These are phyloP conservation scores for Amphipyra berbera DNA, from an alignment of 2,888 invertebrate genomes.

Conservation along the genomic window DNA sequence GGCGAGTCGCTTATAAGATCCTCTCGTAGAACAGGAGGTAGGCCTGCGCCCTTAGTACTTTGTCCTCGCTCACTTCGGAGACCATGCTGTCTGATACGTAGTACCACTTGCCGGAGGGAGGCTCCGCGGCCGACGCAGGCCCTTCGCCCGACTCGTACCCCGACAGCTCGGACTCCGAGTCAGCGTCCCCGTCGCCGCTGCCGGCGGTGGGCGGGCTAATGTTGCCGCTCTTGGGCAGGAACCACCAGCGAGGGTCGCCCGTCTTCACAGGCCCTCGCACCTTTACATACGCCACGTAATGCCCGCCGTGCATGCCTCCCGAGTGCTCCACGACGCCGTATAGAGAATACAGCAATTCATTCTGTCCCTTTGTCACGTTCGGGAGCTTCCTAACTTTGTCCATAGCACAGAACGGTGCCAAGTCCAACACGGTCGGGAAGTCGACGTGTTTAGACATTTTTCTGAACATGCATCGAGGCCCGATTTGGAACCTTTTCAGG, in stretches of 20 bases:
- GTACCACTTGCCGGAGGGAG: constrained; percentile 96
- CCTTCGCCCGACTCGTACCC: constrained; percentile 89
- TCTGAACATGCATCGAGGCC: constrained; percentile 92
- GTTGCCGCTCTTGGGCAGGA: constrained; percentile 91
- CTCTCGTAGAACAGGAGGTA: constrained; percentile 99
- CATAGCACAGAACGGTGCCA: constrained; percentile 97
- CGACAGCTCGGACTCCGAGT: constrained; percentile 89
- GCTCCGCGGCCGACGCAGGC: constrained; percentile 69
- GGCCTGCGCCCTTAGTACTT: constrained; percentile 96
- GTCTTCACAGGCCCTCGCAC: constrained; percentile 91
- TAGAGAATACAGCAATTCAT: constrained; percentile 94
- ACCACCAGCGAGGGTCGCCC: constrained; percentile 93
- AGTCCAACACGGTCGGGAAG: constrained; percentile 95
- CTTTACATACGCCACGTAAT: constrained; percentile 98
- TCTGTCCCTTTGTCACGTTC: constrained; percentile 91
- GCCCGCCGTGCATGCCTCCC: constrained; percentile 95
- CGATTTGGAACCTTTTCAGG: constrained; percentile 98
- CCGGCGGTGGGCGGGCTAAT: constrained; percentile 83
- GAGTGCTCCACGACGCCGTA: constrained; percentile 99
- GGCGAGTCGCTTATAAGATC: constrained; percentile 90
- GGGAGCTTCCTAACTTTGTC: constrained; percentile 91
- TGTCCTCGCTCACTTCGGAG: constrained; percentile 93
- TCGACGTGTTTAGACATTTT: constrained; percentile 96
- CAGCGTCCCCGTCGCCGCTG: constrained; percentile 83
- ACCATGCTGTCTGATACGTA: constrained; percentile 97